Conservation (phyloP, 64 coral and sea anemone genomes). For the Orbicella faveolata region DNA sequence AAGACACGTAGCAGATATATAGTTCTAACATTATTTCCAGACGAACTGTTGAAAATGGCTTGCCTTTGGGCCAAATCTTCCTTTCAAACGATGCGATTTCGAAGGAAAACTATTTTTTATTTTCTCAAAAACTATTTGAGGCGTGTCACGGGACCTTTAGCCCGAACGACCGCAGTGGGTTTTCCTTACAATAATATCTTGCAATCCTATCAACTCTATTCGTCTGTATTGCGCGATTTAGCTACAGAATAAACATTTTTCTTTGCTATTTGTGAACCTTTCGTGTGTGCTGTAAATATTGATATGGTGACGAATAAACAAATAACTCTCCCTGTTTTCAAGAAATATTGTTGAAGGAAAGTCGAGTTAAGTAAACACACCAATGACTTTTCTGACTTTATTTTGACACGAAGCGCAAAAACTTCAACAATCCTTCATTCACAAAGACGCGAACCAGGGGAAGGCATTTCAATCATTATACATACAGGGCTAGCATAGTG, state of each 20-base stretch:
- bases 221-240: conserved; percentile 47
- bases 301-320: conserved; percentile 65
- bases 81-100: background rate
- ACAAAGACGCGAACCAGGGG: background rate
- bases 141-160: conserved; percentile 3
- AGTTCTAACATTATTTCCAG: no score
- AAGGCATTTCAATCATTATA: background rate
- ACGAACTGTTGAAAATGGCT: background rate
- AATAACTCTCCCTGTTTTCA: conserved; percentile 18
- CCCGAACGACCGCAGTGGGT: background rate
- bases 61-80: background rate
- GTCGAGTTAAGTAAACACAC: conserved; percentile 7
- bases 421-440: background rate
- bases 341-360: conserved; percentile 32
- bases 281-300: conserved; percentile 80
- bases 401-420: conserved; percentile 7
- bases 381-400: background rate
- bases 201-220: conserved; percentile 40
- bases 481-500: background rate
- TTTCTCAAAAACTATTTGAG: conserved; percentile 24
- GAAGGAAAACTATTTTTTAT: background rate
- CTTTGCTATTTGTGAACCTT: conserved; percentile 71
- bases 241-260: conserved; percentile 76
- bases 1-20: no score
- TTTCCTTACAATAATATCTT: conserved; percentile 10